A percentile compares a stretch with the other conserved stretches of the same genome.
These are phyloP conservation scores for Sebastes oblongus DNA, from an alignment of 2,797 vertebrate genomes.

Conservation along the genomic window DNA sequence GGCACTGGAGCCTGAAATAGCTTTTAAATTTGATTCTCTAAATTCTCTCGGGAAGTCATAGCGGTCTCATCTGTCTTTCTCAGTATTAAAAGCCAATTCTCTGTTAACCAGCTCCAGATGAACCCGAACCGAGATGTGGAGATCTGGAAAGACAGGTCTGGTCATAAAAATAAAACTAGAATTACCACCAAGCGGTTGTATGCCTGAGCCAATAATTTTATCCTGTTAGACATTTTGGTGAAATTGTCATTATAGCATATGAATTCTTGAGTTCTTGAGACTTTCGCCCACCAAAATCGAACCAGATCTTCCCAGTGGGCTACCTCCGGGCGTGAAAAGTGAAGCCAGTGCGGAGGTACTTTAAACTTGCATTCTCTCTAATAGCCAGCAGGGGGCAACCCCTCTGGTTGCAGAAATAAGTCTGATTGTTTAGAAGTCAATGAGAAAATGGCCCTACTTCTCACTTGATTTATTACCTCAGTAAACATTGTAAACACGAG, in stretches of 20 bases:
- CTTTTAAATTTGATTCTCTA: slow-evolving; percentile 70
- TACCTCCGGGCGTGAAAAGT: too few relatives aligned
- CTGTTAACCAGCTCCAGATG: slow-evolving; percentile 44
- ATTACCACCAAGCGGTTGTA: background rate
- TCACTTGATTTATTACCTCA: too few relatives aligned
- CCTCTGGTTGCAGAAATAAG: too few relatives aligned
- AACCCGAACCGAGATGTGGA: slow-evolving; percentile 23
- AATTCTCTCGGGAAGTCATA: slow-evolving; percentile 62
- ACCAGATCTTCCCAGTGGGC: background rate
- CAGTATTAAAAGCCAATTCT: slow-evolving; percentile 32
- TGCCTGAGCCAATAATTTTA: background rate
- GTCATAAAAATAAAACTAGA: background rate
- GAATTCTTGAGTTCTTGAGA: background rate
- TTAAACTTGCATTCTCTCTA: too few relatives aligned
- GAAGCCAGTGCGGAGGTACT: too few relatives aligned
- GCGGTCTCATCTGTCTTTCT: slow-evolving; percentile 65
- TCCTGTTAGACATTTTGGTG: background rate
- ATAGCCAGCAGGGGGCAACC: too few relatives aligned
- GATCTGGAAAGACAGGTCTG: slow-evolving; percentile 9
- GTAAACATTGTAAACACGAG: too few relatives aligned
- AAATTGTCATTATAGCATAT: too few relatives aligned
- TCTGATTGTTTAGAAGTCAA: too few relatives aligned
- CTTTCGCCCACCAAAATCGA: background rate
- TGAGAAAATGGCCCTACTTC: too few relatives aligned
- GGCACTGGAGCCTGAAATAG: slow-evolving; percentile 68